Evolutionary conservation across 2,113 vertebrate species (phyloP), one percentile per base, ranked within the genome.

Genomic region (Atlantisia rogersi): DNA sequence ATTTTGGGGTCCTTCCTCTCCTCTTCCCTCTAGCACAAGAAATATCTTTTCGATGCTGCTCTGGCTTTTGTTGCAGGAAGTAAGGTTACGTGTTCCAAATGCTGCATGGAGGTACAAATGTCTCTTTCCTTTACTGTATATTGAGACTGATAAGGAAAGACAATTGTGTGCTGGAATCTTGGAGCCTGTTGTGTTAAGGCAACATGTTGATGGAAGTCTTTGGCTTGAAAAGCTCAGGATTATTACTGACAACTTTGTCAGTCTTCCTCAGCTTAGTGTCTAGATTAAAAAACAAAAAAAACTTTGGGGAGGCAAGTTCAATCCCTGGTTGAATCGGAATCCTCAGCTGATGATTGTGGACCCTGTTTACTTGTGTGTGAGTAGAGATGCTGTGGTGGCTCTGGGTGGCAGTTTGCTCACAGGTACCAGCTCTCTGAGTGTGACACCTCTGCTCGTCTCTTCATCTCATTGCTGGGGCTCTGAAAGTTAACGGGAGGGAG

Each of bases 91-190:
- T 44, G 25, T 60, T 83, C 58, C 70, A 48, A 44, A n/a, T 11
- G 50, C 69, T 79, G 40, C 46, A 3, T 80, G 64, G 88, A 67
- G 75, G 58, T 87, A 52, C 5, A 75, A 86, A 88, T n/a, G 82
- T 75, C 53, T 55, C 56, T 82, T 60, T 0, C 4, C 76, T 88
- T 94, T 55, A 28, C 24, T 89, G 52, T 32, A 13, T 82, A 32
- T 52, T 56, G 62, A 88, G 58, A 70, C 59, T 85, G 74, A 59
- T 91, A 55, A 73, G 77, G 74, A 82, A 79, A 62, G 73, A 88
- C 65, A 88, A 2, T 48, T 39, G 55, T 0, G 1, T 58, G 22
- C 39, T 73, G 79, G 50, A 92, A 85, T 82, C 53, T 90, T 60
- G 46, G 70, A 85, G 50, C 48, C 55, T 1, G 3, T 63, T 82